Base-by-base conservation (phyloP, 2,113 vertebrate genomes). In the Hydrochoerus hydrochaeris region DNA sequence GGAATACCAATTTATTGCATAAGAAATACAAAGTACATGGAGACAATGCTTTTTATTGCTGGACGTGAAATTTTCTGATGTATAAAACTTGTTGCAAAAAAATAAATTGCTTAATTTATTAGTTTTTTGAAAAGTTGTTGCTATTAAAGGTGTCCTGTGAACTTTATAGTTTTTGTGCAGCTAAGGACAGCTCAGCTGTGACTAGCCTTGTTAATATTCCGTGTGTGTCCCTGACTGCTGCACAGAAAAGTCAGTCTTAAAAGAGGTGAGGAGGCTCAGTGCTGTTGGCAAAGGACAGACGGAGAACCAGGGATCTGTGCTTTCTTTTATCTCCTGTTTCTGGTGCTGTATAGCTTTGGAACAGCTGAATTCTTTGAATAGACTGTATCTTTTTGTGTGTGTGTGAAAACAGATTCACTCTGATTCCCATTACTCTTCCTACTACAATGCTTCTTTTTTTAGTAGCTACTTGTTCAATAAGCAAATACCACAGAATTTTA, bases 381-480 rank as follows among this genome's bases (percentile, higher is more conserved):
- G 54, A 73, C 38, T 80, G 38, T 28, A 30, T 88, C 83, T 60
- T 73, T 85, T 92, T 65, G 80, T 52, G 62, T 90, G 73, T 65
- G 80, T 52, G 62, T 90, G 73, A 30, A 87, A 87, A 93, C 38
- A 67, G n/a, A 67, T 81, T 87, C 69, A 54, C 11, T 46, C 38
- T 85, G 87, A 88, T 85, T 60, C 30, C 81, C 69, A 7, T 81
- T 65, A n/a, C 10, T 24, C 41, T 54, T 75, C 49, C 81, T 60
- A 85, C 73, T 35, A 81, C 69, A 88, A 32, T 87, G 38, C 46
- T 88, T 84, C 87, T 87, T 93, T 93, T 84, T 80, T 32, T 30
- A 82, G 73, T 44, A 93, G 38, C 30, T 67, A 73, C 35, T 30
- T 63, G 26, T 80, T 46, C 49, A 62, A 46, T 88, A 84, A 41